Base-by-base conservation (phyloP, 2,797 vertebrate species). In the Microctenopoma steveboyesi region DNA sequence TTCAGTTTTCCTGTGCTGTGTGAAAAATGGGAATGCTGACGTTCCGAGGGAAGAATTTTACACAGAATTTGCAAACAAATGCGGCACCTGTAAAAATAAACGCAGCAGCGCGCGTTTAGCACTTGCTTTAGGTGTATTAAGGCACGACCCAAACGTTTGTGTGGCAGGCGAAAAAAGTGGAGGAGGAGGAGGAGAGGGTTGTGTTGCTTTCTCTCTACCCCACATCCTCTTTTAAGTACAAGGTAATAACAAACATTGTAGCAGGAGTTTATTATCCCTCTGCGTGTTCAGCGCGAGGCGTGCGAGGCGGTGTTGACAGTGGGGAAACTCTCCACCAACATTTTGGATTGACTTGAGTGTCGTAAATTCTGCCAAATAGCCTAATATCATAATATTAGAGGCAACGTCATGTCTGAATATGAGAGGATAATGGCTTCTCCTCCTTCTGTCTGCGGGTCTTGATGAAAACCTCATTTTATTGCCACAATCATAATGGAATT, bases 391-490 rank as follows among this genome's bases (percentile, higher is more conserved):
- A 83, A 74, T 74, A 87, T 84, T 79, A 82, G 72, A 82, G 60
- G 78, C 68, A 54, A 82, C 55, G 86, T 88, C 88, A 88, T 82
- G 73, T 90, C 78, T 83, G 83, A 85, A 88, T 88, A 77, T 78
- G 84, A 81, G 81, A 79, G 86, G 76, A 92, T 93, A 93, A 94
- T 92, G 84, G 92, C 85, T 89, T 89, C 81, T 83, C 84, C 86
- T 89, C 89, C 87, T 80, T 89, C 89, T 87, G 89, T 92, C 89
- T 85, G 80, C 82, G 3, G 62, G 76, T 85, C 82, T 90, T 93
- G 92, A 94, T 93, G 91, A 94, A 93, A 93, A 91, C 81, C 90
- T 92, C 84, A 91, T 92, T 94, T 94, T 93, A 93, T 93, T 91
- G 92, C 91, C 89, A 92, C 90, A 89, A 92, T 92, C 85, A 90